Conservation (phyloP, 2,888 invertebrate genomes). For the Heteromurus nitidus region DNA sequence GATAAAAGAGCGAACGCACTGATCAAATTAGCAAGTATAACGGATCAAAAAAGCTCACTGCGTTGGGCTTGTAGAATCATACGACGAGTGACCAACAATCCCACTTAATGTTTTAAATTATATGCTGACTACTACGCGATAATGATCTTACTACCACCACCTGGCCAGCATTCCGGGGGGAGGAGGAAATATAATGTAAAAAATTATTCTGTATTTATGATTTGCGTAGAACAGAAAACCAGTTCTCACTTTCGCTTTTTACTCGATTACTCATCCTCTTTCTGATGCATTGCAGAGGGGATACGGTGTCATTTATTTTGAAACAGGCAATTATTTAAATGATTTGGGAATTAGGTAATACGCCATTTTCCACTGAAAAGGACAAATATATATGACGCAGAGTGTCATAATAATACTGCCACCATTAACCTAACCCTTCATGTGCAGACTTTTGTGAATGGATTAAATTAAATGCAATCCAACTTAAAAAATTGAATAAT, state of each 20-base stretch:
- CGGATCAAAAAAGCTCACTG: not conserved
- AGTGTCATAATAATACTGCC: too few species aligned
- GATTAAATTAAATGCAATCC: not conserved
- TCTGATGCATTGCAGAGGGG: not conserved
- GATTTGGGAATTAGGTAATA: not conserved
- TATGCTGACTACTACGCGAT: not conserved
- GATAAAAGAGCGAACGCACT: conserved; percentile 5
- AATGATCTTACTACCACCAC: not conserved
- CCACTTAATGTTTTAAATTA: not conserved
- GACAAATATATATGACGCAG: too few species aligned
- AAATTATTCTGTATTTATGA: not conserved
- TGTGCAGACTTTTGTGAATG: too few species aligned
- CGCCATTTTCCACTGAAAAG: not conserved
- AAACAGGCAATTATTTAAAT: not conserved
- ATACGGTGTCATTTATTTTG: not conserved
- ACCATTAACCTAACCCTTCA: too few species aligned
- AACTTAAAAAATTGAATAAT: not conserved
- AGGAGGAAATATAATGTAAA: not conserved
- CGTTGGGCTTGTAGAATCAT: not conserved
- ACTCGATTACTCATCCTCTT: not conserved
- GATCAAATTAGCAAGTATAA: not conserved
- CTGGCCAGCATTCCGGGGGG: conserved; percentile 8
- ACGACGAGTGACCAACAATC: not conserved
- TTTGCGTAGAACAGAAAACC: not conserved
- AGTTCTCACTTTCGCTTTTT: conserved; percentile 20